phyloP scores from a whole-genome alignment of 2,888 invertebrate genomes.

The Druceiella hillmani region DNA sequence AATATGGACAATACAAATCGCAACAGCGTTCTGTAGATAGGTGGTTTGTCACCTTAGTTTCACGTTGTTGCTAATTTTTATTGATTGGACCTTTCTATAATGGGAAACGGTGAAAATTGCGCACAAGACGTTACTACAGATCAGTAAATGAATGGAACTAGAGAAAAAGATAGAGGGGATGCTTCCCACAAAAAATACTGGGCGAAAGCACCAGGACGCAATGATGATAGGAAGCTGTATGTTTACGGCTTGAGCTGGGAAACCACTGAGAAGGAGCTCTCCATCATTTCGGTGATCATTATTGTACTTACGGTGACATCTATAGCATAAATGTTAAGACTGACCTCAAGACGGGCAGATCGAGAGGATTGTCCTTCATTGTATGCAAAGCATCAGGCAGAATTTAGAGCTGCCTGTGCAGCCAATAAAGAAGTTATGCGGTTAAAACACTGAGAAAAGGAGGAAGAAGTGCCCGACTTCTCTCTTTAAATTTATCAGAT shows the following conservation, averaged over 20 bases:
- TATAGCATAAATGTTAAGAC: conserved; percentile 96
- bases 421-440: too few species aligned
- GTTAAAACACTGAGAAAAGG: too few species aligned
- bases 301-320: conserved; percentile 89
- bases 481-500: too few species aligned
- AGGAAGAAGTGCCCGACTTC: too few species aligned
- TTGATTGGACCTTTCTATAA: conserved; percentile 56
- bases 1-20: too few species aligned
- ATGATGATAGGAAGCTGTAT: conserved; percentile 94
- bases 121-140: conserved; percentile 68
- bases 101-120: conserved; percentile 76
- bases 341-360: conserved; percentile 90
- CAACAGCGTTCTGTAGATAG: too few species aligned
- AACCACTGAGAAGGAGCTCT: conserved; percentile 92
- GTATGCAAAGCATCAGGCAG: conserved; percentile 85
- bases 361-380: conserved; percentile 95
- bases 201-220: conserved; percentile 71
- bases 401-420: too few species aligned
- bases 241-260: conserved; percentile 98
- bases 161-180: conserved; percentile 62
- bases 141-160: conserved; percentile 58
- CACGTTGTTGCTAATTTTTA: conserved; percentile 41
- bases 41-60: conserved; percentile 45
- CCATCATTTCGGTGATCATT: conserved; percentile 89
- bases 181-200: conserved; percentile 66